Base-by-base conservation (phyloP, 2,888 invertebrate species). In the Cordylochernes scorpioides region DNA sequence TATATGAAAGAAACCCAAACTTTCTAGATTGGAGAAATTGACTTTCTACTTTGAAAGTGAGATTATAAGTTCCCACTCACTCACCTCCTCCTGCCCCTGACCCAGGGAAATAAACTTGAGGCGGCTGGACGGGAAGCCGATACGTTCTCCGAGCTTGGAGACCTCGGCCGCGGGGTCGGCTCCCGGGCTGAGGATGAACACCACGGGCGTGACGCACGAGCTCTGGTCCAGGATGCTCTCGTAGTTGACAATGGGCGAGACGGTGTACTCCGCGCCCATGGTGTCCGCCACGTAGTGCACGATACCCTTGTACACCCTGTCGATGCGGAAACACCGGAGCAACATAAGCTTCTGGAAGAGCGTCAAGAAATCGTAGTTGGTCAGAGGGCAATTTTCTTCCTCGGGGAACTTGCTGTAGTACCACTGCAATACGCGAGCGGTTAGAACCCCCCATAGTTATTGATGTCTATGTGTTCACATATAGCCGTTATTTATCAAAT, bases 231-330 rank as follows among this genome's bases (percentile, higher is more conserved):
- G 75, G 44, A 86, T 75, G 45, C 65, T 63, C 39, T 75, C 70
- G 43, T 78, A 65, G 47, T 75, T 80, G 44, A 71, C 64, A 28
- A 73, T 71, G 1, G 84, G 82, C 12, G 86, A 78, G 28, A 75
- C 78, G 34, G 84, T 71, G 48, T 68, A 86, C 50, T 71, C 68
- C 53, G 77, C 74, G 24, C 78, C 78, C 73, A 84, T 75, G 5
- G 65, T 65, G 42, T 63, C 60, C 4, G 66, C 67, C 43, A 84
- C 74, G 51, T 71, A 86, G 49, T 72, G 66, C 17, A 70, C 70
- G 39, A 84, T 65, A n/a, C 73, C 71, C 40, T 74, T 62, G 55
- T 72, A 78, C 30, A 84, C 70, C 36, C 84, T 63, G 56, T 86
- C 86, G 12, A 78, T 65, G 15, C 84, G 65, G 59, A 86, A 80